Base-by-base conservation (phyloP, 2,888 invertebrate species). In the Caprella mutica region DNA sequence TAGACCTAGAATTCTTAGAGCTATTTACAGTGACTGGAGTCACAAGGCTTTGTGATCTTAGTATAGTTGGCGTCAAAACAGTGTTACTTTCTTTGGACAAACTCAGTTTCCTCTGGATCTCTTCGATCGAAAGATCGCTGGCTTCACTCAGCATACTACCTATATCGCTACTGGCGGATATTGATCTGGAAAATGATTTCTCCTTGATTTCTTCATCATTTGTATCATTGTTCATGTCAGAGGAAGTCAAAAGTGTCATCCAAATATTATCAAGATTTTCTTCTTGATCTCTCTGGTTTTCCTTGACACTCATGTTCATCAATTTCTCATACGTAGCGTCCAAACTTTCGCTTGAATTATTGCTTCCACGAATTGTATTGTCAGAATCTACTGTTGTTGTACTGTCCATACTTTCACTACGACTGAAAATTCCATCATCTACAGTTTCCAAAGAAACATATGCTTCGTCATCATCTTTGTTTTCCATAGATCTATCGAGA, bases 321-420 rank as follows among this genome's bases (percentile, higher is more conserved):
- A n/a, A n/a, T n/a, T n/a, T n/a, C n/a, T n/a, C n/a, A n/a, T n/a
- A n/a, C n/a, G n/a, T n/a, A n/a, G n/a, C n/a, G n/a, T n/a, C n/a
- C n/a, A n/a, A n/a, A n/a, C n/a, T n/a, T n/a, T n/a, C n/a, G n/a
- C n/a, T n/a, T n/a, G n/a, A n/a, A n/a, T n/a, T n/a, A n/a, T n/a
- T n/a, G n/a, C n/a, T n/a, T n/a, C n/a, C n/a, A n/a, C 39, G 29
- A 12, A 52, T 33, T 17, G 56, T 56, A 5, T 42, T 46, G 19
- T 26, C 38, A 8, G 59, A 55, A 27, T 53, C 60, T 23, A n/a
- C 53, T 39, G 33, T 29, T 14, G 26, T 23, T 27, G 24, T 56
- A 23, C 52, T 42, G 5, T 56, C 56, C 12, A 52, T 29, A 21
- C 42, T 61, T 30, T 39, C 33, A 35, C 53, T 56, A 35, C 55